A percentile compares a stretch with the other conserved stretches of the same genome.
Evolutionary conservation across 1,140 invertebrate species (phyloP).

Genomic region (Hylaeus anthracinus): DNA sequence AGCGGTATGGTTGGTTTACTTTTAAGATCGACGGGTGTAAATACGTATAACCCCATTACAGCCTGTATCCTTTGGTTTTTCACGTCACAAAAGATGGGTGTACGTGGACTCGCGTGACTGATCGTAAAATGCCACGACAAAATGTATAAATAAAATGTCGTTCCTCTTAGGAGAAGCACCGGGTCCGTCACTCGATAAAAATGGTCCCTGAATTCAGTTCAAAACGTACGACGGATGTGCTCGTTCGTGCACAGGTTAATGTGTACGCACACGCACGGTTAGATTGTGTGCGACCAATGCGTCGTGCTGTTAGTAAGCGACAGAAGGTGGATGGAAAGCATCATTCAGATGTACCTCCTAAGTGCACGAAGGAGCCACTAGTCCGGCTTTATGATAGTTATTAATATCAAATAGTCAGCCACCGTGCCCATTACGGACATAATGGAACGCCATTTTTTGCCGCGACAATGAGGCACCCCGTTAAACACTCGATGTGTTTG

Average conservation of each 20-base stretch:
- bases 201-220: conserved; percentile 5
- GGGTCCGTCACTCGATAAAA: conserved; percentile 6
- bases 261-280: neutral
- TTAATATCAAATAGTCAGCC: conserved; percentile 68
- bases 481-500: conserved; percentile 60
- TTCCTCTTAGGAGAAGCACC: too few relatives aligned
- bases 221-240: neutral
- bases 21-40: too few relatives aligned
- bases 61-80: too few relatives aligned
- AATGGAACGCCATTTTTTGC: conserved; percentile 63
- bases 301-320: conserved; percentile 61
- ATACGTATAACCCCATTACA: too few relatives aligned
- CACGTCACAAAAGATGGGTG: too few relatives aligned
- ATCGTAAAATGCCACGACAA: too few relatives aligned
- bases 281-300: conserved; percentile 1
- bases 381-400: conserved; percentile 66
- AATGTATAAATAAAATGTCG: too few relatives aligned
- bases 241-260: neutral
- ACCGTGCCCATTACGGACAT: conserved; percentile 64
- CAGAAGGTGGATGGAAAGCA: conserved; percentile 65
- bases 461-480: conserved; percentile 63
- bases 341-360: conserved; percentile 60
- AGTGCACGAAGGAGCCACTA: conserved; percentile 57
- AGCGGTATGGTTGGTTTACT: too few relatives aligned
- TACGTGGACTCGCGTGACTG: too few relatives aligned